These are phyloP conservation scores for Drosophila fulvimacula DNA, from an alignment of 2,888 invertebrate genomes.

Conservation along the genomic window DNA sequence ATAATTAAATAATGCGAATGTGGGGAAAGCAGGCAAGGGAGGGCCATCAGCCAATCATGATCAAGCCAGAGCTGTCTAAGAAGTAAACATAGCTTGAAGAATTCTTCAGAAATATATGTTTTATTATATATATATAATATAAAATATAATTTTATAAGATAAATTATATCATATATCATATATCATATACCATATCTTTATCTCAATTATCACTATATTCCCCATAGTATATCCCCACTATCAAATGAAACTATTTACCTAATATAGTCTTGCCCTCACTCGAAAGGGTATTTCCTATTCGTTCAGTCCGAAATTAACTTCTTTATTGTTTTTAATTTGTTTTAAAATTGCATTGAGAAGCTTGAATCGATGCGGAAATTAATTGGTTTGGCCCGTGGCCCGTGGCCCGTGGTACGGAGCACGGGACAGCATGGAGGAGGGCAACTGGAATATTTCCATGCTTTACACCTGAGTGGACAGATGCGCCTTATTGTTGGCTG, in stretches of 20 bases:
- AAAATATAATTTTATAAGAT: no score
- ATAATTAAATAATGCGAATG: conserved; percentile 17
- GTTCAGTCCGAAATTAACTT: no score
- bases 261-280: not conserved
- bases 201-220: not conserved
- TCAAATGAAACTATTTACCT: not conserved
- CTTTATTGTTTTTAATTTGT: conserved; percentile 20
- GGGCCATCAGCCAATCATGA: not conserved
- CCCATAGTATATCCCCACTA: not conserved
- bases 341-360: conserved; percentile 31
- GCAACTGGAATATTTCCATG: conserved; percentile 10
- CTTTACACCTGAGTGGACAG: conserved; percentile 39
- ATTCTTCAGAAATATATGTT: no score
- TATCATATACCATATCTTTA: not conserved
- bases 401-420: not conserved
- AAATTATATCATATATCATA: not conserved
- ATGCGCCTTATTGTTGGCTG: conserved; percentile 21
- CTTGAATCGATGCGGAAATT: conserved; percentile 50
- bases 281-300: not conserved
- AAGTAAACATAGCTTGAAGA: no score
- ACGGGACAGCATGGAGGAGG: not conserved
- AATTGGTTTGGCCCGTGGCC: conserved; percentile 42
- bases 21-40: not conserved
- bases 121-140: no score
- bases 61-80: no score